Evolutionary conservation across 2,113 vertebrate genomes (phyloP).

Genomic region (Opisthocomus hoazin): DNA sequence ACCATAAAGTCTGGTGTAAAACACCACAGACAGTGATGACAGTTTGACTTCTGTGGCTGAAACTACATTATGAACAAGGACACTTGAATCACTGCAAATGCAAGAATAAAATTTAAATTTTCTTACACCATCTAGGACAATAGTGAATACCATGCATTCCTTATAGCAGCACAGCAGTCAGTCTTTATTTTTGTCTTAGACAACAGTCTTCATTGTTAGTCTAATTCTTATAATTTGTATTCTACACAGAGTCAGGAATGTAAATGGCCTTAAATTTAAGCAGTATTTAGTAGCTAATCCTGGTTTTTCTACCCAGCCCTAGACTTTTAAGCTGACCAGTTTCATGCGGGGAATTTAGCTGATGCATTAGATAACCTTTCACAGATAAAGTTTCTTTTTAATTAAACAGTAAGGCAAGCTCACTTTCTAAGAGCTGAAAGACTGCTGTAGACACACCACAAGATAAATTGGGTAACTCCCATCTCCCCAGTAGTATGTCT

Average conservation of each 20-base stretch:
- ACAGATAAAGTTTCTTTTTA: conserved; percentile 4
- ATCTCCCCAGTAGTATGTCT: neutral
- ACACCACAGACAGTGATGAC: neutral
- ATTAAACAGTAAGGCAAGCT: conserved; percentile 26
- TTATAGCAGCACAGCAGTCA: neutral
- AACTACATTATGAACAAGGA: neutral
- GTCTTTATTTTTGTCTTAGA: neutral
- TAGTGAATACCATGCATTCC: neutral
- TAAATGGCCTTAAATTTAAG: neutral
- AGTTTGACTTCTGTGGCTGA: neutral
- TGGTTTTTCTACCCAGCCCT: neutral
- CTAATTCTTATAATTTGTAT: conserved; percentile 9
- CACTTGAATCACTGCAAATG: neutral
- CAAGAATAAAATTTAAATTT: neutral
- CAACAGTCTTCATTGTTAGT: neutral
- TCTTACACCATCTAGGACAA: neutral
- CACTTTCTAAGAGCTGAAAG: neutral
- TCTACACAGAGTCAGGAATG: neutral
- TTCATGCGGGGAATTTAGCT: neutral
- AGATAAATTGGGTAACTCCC: conserved; percentile 18
- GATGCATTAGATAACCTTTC: neutral
- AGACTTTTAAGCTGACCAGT: neutral
- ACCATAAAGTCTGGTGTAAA: neutral
- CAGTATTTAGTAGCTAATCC: neutral
- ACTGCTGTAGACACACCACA: neutral